These are phyloP conservation scores for Meloidogyne floridensis DNA, from an alignment of 1,140 invertebrate species.

Conservation along the genomic window DNA sequence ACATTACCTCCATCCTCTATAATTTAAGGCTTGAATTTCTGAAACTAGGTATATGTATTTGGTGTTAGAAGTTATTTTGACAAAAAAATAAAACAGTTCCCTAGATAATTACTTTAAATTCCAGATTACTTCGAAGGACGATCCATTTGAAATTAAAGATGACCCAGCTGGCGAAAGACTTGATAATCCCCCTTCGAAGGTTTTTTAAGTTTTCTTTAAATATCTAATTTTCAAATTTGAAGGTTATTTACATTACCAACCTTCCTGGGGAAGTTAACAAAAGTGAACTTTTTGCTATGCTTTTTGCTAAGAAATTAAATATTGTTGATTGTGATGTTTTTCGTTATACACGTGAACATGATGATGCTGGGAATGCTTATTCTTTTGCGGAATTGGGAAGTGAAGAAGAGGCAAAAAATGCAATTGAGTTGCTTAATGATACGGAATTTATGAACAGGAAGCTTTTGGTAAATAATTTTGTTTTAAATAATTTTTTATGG, in stretches of 20 bases:
- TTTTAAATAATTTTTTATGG: not conserved
- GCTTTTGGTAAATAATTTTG: not conserved
- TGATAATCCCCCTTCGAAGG: not conserved
- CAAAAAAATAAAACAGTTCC: too few relatives aligned
- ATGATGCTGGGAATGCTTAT: not conserved
- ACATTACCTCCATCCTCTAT: too few relatives aligned
- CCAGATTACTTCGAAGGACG: not conserved
- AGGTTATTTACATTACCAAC: not conserved
- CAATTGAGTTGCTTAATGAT: not conserved
- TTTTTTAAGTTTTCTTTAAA: not conserved
- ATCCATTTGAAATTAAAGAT: not conserved
- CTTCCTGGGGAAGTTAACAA: not conserved
- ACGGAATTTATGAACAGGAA: not conserved
- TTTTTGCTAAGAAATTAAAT: slow-evolving; percentile 2
- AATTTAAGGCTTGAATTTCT: too few relatives aligned
- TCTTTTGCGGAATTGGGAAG: not conserved
- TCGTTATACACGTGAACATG: not conserved
- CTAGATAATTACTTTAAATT: not conserved
- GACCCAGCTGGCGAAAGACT: not conserved
- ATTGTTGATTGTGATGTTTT: not conserved
- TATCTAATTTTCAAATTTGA: not conserved
- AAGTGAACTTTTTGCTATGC: not conserved
- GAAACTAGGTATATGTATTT: too few relatives aligned
- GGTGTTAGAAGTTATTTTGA: too few relatives aligned
- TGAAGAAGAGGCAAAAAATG: not conserved